A percentile compares a stretch with the other conserved stretches of the same genome.
phyloP scores from a whole-genome alignment of 1,140 invertebrate genomes.

The Bicyclus anynana region DNA sequence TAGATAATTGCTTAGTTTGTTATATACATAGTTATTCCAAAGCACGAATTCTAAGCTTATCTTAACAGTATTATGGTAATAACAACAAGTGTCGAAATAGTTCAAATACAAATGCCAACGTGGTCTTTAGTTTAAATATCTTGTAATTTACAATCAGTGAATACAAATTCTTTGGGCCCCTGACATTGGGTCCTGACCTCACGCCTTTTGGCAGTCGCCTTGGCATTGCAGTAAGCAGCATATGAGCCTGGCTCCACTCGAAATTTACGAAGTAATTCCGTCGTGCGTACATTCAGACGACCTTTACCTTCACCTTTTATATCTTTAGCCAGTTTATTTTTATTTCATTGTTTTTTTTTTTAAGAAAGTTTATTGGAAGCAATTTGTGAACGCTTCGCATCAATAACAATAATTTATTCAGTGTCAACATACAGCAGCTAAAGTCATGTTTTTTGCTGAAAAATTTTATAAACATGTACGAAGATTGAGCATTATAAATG shows the following conservation, averaged over 20 bases:
- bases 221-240: slow-evolving; percentile 52
- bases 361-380: slow-evolving; percentile 17
- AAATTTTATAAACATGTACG: slow-evolving; percentile 7
- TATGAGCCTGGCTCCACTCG: slow-evolving; percentile 33
- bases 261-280: slow-evolving; percentile 52
- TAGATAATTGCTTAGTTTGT: no score
- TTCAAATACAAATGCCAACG: slow-evolving; percentile 1
- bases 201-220: slow-evolving; percentile 67
- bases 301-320: slow-evolving; percentile 50
- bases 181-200: slow-evolving; percentile 69
- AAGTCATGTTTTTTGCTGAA: slow-evolving; percentile 18
- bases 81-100: neutral
- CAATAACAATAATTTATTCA: slow-evolving; percentile 24
- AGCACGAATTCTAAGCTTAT: neutral
- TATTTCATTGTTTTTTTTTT: slow-evolving; percentile 29
- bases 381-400: slow-evolving; percentile 17
- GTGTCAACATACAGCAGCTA: slow-evolving; percentile 6
- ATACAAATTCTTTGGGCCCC: slow-evolving; percentile 50
- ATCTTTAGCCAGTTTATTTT: slow-evolving; percentile 31
- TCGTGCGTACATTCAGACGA: slow-evolving; percentile 29
- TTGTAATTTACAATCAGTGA: slow-evolving; percentile 6
- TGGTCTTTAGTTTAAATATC: slow-evolving; percentile 8
- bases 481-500: slow-evolving; percentile 7
- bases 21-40: neutral
- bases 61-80: neutral